Evolutionary conservation across 2,113 vertebrate species (phyloP).

Genomic region (Mesitornis unicolor): DNA sequence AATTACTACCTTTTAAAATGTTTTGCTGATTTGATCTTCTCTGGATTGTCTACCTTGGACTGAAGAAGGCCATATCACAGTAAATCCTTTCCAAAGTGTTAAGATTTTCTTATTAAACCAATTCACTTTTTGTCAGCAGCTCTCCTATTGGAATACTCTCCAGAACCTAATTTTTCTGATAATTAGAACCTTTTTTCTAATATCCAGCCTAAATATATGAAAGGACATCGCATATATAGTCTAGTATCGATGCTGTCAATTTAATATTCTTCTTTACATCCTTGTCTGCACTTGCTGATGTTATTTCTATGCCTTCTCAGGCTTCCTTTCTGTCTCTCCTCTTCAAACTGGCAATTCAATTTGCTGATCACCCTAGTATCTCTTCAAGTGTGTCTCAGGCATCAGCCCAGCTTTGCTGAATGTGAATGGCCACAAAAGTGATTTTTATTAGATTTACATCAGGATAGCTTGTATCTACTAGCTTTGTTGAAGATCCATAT

Average conservation of each 20-base stretch:
- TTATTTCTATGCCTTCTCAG: background rate
- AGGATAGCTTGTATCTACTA: background rate
- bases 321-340: background rate
- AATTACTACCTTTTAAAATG: no score
- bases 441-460: background rate
- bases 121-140: background rate
- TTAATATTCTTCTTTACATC: background rate
- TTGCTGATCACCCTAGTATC: background rate
- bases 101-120: background rate
- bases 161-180: background rate
- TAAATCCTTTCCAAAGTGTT: background rate
- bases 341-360: background rate
- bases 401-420: background rate
- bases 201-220: background rate
- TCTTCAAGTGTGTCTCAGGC: background rate
- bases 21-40: background rate
- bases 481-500: background rate
- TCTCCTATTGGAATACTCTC: background rate
- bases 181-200: background rate
- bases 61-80: background rate
- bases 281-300: background rate
- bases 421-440: background rate
- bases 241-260: background rate
- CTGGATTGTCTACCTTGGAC: background rate
- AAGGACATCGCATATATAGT: background rate